phyloP scores from a whole-genome alignment of 1,140 invertebrate genomes.

The Drosophila repleta region DNA sequence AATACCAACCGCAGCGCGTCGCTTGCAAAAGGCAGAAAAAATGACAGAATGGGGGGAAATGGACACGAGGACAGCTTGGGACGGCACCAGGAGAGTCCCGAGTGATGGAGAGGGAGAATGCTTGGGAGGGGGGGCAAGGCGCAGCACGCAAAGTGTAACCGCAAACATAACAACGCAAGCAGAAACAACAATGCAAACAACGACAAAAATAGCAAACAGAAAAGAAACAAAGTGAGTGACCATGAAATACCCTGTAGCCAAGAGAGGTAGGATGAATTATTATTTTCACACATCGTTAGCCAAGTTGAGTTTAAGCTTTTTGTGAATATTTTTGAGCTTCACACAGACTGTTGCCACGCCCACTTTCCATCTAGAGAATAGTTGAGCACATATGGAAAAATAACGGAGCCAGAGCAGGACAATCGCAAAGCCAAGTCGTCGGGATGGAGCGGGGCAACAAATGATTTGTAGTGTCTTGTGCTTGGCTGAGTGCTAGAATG shows the following conservation, averaged over 20 bases:
- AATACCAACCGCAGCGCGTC: conserved; percentile 52
- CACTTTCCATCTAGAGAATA: background rate
- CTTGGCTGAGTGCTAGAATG: conserved; percentile 45
- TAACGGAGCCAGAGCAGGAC: conserved; percentile 2
- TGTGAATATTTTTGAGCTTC: too few species aligned
- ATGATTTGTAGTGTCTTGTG: conserved; percentile 70
- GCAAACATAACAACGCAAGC: conserved; percentile 73
- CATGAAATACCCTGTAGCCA: conserved; percentile 12
- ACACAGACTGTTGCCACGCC: too few species aligned
- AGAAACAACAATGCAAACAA: conserved; percentile 63
- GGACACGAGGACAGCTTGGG: conserved; percentile 6
- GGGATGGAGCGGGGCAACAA: conserved; percentile 37
- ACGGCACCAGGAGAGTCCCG: background rate
- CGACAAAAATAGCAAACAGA: conserved; percentile 38
- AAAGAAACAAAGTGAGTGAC: conserved; percentile 13
- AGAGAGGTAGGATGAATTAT: background rate
- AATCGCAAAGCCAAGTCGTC: conserved; percentile 20
- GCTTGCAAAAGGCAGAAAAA: conserved; percentile 56
- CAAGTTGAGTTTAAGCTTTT: too few species aligned
- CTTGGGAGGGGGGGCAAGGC: conserved; percentile 9
- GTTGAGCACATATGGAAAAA: conserved; percentile 31
- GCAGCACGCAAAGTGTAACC: conserved; percentile 68
- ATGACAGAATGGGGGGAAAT: conserved; percentile 27
- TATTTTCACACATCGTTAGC: background rate
- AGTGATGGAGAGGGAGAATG: background rate